Evolutionary conservation across 2,113 vertebrate genomes (phyloP).

Genomic region (Limanda limanda): DNA sequence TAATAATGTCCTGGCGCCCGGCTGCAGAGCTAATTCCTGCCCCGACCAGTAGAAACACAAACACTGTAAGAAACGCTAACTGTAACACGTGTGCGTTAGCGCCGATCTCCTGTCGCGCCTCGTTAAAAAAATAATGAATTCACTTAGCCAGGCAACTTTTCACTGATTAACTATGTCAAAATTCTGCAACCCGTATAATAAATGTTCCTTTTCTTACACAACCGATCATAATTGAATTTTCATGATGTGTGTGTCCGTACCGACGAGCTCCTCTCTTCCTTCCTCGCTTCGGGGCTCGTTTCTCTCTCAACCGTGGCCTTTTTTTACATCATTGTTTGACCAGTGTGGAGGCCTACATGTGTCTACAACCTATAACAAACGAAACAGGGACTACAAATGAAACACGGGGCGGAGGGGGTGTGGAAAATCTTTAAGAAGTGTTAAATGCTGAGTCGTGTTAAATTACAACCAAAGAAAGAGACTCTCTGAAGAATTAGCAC

Average conservation of each 20-base stretch:
- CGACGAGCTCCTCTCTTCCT: constrained; percentile 37
- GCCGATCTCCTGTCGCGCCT: constrained; percentile 29
- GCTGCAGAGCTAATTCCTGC: constrained; percentile 33
- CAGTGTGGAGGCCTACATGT: constrained; percentile 54
- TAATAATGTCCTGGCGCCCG: constrained; percentile 51
- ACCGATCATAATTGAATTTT: constrained; percentile 40
- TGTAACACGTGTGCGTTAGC: constrained; percentile 19
- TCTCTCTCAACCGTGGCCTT: constrained; percentile 49
- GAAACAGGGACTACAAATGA: constrained; percentile 68
- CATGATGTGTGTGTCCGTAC: constrained; percentile 55
- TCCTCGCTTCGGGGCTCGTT: constrained; percentile 51
- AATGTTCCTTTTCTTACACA: constrained; percentile 15
- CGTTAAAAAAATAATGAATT: neutral
- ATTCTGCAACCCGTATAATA: constrained; percentile 36
- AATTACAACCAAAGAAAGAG: constrained; percentile 96
- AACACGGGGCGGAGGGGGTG: constrained; percentile 53
- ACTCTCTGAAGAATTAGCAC: constrained; percentile 97
- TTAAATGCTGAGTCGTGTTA: constrained; percentile 94
- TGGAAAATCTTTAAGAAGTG: constrained; percentile 89
- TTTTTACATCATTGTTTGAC: constrained; percentile 79
- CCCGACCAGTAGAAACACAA: constrained; percentile 34
- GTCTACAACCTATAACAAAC: constrained; percentile 67
- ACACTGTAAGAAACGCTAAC: neutral
- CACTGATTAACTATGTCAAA: constrained; percentile 41
- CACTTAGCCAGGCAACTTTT: constrained; percentile 32